phyloP scores from a whole-genome alignment of 2,888 invertebrate genomes.

The Dynastes grantii region DNA sequence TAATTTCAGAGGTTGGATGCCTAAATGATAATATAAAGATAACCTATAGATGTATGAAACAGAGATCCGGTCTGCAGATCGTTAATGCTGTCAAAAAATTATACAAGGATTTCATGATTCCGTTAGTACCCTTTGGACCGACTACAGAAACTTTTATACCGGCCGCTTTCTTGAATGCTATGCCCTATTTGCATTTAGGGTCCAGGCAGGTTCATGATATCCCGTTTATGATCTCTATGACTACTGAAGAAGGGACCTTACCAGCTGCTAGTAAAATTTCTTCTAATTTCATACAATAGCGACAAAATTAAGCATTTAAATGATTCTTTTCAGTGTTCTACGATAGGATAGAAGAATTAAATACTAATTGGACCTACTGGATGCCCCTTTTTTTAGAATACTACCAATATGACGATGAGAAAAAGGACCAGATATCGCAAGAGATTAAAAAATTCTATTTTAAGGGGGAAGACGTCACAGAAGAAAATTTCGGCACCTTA shows the following conservation, averaged over 20 bases:
- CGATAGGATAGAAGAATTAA: conserved; percentile 45
- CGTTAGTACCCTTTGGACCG: conserved; percentile 80
- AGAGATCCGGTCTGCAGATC: conserved; percentile 74
- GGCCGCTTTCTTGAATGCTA: conserved; percentile 73
- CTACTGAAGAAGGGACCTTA: conserved; percentile 80
- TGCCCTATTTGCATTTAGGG: conserved; percentile 75
- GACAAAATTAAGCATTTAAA: not conserved
- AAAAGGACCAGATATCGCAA: conserved; percentile 18
- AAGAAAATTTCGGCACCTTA: conserved; percentile 45
- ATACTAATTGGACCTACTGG: conserved; percentile 34
- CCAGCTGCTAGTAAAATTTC: conserved; percentile 72
- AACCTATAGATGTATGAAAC: conserved; percentile 74
- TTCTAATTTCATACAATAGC: not conserved
- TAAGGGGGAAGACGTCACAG: conserved; percentile 38
- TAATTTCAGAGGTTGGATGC: conserved; percentile 77
- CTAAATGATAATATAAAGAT: conserved; percentile 71
- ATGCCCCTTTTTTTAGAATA: conserved; percentile 41
- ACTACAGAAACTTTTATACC: conserved; percentile 72
- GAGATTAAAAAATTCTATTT: conserved; percentile 49
- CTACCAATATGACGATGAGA: conserved; percentile 32
- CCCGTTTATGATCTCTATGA: conserved; percentile 79
- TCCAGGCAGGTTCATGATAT: conserved; percentile 75
- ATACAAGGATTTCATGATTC: conserved; percentile 63
- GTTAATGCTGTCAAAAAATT: conserved; percentile 69
- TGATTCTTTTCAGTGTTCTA: conserved; percentile 34